These are phyloP conservation scores for Ectropis crepuscularia DNA, from an alignment of 2,888 invertebrate genomes.

Conservation along the genomic window DNA sequence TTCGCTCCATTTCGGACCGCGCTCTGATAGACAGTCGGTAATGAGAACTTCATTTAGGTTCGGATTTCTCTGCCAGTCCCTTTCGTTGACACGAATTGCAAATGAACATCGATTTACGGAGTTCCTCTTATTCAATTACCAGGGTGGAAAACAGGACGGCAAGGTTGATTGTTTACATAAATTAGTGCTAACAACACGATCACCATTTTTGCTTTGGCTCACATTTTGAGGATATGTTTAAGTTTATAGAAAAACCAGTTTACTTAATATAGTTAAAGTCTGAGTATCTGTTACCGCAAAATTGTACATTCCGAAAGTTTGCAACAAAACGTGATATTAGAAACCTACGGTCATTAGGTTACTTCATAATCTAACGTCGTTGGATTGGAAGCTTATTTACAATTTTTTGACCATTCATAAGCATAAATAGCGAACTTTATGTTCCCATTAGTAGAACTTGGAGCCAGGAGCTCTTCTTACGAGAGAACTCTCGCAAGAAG, in stretches of 20 bases:
- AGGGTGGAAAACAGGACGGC: conserved; percentile 33
- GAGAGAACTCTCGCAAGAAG: no score
- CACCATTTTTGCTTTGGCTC: not conserved
- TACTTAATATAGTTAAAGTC: no score
- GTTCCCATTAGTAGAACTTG: no score
- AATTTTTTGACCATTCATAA: no score
- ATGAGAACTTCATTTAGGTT: conserved; percentile 56
- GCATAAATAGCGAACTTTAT: no score
- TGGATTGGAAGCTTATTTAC: no score
- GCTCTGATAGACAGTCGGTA: conserved; percentile 53
- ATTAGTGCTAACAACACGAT: conserved; percentile 1
- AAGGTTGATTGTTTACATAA: conserved; percentile 30
- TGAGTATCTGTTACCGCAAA: not conserved
- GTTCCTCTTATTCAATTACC: conserved; percentile 43
- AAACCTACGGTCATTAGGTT: no score
- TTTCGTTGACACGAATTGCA: conserved; percentile 52
- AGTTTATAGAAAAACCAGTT: no score
- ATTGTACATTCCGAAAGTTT: not conserved
- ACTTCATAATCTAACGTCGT: no score
- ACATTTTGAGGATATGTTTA: not conserved
- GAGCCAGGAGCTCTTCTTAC: no score
- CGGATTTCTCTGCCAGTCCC: conserved; percentile 51
- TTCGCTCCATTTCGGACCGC: conserved; percentile 50
- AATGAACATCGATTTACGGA: conserved; percentile 49
- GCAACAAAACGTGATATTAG: no score